Conservation (phyloP, 2,797 vertebrate species). For the Lates japonicus region DNA sequence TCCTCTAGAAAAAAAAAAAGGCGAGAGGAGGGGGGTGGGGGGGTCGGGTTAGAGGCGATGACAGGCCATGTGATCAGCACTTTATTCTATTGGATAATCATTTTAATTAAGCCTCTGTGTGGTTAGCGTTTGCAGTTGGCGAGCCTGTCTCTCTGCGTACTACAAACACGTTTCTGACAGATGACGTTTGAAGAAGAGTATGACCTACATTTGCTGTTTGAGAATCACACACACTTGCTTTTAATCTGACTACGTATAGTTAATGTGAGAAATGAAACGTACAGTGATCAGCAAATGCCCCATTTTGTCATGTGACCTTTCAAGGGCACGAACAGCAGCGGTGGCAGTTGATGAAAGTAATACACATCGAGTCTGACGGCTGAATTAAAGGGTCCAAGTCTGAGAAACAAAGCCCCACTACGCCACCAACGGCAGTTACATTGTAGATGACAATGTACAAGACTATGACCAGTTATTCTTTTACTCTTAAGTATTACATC, state of each 20-base stretch:
- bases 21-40: background rate
- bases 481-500: too few relatives aligned
- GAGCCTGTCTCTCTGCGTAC: slow-evolving; percentile 51
- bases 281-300: slow-evolving; percentile 43
- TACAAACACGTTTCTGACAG: slow-evolving; percentile 63
- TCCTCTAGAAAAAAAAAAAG: slow-evolving; percentile 21
- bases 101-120: slow-evolving; percentile 77
- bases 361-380: background rate
- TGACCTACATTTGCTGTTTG: slow-evolving; percentile 65
- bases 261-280: slow-evolving; percentile 45
- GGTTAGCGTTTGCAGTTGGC: slow-evolving; percentile 48
- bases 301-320: slow-evolving; percentile 52
- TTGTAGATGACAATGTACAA: too few relatives aligned
- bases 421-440: too few relatives aligned
- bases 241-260: slow-evolving; percentile 11
- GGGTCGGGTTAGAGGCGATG: slow-evolving; percentile 42
- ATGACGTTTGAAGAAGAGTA: slow-evolving; percentile 63
- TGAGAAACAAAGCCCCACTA: slow-evolving; percentile 5
- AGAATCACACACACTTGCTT: slow-evolving; percentile 29
- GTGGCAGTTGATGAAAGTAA: slow-evolving; percentile 17
- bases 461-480: too few relatives aligned
- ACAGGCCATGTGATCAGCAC: slow-evolving; percentile 59
- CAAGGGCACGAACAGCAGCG: slow-evolving; percentile 45
- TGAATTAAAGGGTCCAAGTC: slow-evolving; percentile 21
- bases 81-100: slow-evolving; percentile 78